Conservation (phyloP, 2,888 invertebrate genomes). For the Oscheius myriophilus region DNA sequence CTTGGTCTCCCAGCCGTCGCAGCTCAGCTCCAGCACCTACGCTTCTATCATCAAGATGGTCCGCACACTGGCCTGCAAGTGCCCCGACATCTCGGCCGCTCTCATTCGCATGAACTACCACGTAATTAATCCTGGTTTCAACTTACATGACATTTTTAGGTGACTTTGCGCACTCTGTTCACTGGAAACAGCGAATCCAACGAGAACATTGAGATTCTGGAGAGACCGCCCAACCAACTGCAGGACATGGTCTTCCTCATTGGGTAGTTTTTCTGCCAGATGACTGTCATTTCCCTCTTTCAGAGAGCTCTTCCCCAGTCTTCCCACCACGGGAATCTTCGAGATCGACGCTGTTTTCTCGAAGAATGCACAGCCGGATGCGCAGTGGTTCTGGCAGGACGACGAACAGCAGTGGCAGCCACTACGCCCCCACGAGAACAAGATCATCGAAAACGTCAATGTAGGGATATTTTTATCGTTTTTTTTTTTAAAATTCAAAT, state of each 20-base stretch:
- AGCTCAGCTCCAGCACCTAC: conserved; percentile 92
- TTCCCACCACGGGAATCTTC: conserved; percentile 94
- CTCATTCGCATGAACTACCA: conserved; percentile 51
- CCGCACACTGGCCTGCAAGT: conserved; percentile 85
- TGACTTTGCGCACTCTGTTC: conserved; percentile 90
- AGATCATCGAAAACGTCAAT: conserved; percentile 37
- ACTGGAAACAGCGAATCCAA: conserved; percentile 80
- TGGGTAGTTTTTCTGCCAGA: conserved; percentile 75
- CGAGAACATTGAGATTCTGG: conserved; percentile 74
- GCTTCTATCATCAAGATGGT: conserved; percentile 95
- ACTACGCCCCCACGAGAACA: conserved; percentile 33
- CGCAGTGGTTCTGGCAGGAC: conserved; percentile 40
- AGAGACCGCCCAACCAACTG: conserved; percentile 91
- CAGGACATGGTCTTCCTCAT: conserved; percentile 96
- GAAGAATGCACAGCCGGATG: conserved; percentile 15
- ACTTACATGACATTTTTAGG: conserved; percentile 79
- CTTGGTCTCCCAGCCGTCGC: conserved; percentile 92
- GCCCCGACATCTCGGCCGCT: conserved; percentile 60
- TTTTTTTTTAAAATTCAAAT: neutral
- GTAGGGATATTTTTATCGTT: neutral
- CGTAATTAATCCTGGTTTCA: neutral
- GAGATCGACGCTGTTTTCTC: conserved; percentile 80
- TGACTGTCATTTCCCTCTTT: conserved; percentile 25
- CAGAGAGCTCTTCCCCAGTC: conserved; percentile 90
- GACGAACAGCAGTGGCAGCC: conserved; percentile 38